Evolutionary conservation across 2,888 invertebrate genomes (phyloP).

Genomic region (Atrina japonica): DNA sequence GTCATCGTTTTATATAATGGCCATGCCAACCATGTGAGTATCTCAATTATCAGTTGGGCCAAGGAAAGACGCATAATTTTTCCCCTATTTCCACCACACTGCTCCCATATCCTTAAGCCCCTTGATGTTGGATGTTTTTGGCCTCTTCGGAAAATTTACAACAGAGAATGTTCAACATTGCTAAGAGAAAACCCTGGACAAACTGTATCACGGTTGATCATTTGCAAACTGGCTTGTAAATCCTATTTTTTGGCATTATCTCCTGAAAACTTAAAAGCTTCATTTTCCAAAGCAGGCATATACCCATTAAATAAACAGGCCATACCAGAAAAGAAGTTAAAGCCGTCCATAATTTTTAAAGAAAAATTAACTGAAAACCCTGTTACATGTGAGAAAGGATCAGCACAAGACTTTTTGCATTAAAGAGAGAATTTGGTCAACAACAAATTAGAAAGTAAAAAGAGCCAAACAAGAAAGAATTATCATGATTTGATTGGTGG

Average conservation of each 20-base stretch:
- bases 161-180: conserved; percentile 26
- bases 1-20: conserved; percentile 46
- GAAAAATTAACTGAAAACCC: too few species aligned
- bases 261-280: conserved; percentile 24
- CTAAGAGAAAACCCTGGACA: conserved; percentile 29
- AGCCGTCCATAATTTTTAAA: too few species aligned
- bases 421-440: too few species aligned
- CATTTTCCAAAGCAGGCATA: conserved; percentile 34
- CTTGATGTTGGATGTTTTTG: conserved; percentile 44
- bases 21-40: conserved; percentile 41
- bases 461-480: too few species aligned
- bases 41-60: conserved; percentile 40
- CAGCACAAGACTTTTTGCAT: too few species aligned
- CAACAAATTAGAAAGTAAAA: too few species aligned
- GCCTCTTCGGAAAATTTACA: conserved; percentile 30
- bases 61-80: conserved; percentile 31
- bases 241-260: conserved; percentile 30
- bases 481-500: too few species aligned
- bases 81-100: conserved; percentile 48
- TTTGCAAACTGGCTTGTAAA: conserved; percentile 36
- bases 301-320: conserved; percentile 21
- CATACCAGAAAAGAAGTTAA: too few species aligned
- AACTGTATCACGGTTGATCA: conserved; percentile 25
- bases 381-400: too few species aligned
- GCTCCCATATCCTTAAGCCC: conserved; percentile 38